A percentile compares a stretch with the other conserved stretches of the same genome.
Conservation (phyloP, 2,113 vertebrate genomes). For the Catharus minimus region DNA sequence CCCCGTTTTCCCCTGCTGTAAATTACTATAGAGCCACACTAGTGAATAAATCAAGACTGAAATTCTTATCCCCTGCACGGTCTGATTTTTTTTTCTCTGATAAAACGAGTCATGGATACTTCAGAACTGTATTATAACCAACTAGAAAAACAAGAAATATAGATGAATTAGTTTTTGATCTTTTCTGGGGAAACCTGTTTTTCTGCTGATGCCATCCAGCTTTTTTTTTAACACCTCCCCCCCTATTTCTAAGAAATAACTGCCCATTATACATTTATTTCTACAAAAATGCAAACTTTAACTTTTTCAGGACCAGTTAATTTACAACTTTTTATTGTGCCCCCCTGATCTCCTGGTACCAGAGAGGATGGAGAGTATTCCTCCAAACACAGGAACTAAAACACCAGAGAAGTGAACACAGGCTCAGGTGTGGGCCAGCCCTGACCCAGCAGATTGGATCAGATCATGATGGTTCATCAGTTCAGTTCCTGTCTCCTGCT, state of each 20-base stretch:
- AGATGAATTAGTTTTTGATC: background rate
- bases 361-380: background rate
- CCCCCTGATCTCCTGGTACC: background rate
- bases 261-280: background rate
- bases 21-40: accelerated
- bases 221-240: accelerated
- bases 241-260: background rate
- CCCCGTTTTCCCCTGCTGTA: background rate
- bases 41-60: background rate
- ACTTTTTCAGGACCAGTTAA: background rate
- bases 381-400: background rate
- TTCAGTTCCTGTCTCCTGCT: background rate
- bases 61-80: background rate
- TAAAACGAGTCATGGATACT: background rate
- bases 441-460: background rate
- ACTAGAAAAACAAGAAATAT: background rate
- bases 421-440: background rate
- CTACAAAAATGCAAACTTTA: background rate
- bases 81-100: background rate
- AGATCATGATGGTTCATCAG: background rate
- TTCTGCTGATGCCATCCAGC: background rate
- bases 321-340: background rate
- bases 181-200: background rate
- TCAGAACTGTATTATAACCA: background rate
- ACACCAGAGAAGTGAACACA: background rate